Percentiles rank a stretch among this genome's conserved stretches.
These are phyloP conservation scores for Ellobius talpinus DNA, from an alignment of 2,113 vertebrate species.

Conservation along the genomic window DNA sequence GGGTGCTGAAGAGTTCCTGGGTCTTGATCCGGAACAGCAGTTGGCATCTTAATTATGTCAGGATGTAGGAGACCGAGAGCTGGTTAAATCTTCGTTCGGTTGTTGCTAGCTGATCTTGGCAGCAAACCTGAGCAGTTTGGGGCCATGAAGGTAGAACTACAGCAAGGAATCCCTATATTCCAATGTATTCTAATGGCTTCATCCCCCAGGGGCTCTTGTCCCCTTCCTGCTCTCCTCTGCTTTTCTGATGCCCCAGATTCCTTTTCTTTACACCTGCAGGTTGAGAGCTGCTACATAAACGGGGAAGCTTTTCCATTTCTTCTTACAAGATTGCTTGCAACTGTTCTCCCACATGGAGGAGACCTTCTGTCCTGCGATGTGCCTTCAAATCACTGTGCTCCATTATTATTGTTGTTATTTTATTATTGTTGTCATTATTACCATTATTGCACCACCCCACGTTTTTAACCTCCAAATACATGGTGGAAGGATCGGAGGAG, in stretches of 20 bases:
- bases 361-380: background rate
- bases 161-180: background rate
- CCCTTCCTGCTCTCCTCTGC: background rate
- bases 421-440: background rate
- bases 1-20: background rate
- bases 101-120: background rate
- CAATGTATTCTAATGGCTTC: background rate
- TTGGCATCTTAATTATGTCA: background rate
- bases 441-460: background rate
- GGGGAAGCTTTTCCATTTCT: background rate
- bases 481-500: background rate
- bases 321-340: background rate
- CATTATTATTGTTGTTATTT: background rate
- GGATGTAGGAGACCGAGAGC: background rate
- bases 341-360: background rate
- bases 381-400: background rate
- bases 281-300: background rate
- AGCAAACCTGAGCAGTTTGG: background rate
- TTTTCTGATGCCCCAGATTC: background rate
- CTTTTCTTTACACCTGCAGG: background rate
- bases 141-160: accelerated
- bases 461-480: background rate
- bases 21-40: background rate
- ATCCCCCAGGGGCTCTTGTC: background rate
- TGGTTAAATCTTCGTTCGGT: background rate